These are phyloP conservation scores for Cordilura impudica DNA, from an alignment of 2,888 invertebrate genomes.

Conservation along the genomic window DNA sequence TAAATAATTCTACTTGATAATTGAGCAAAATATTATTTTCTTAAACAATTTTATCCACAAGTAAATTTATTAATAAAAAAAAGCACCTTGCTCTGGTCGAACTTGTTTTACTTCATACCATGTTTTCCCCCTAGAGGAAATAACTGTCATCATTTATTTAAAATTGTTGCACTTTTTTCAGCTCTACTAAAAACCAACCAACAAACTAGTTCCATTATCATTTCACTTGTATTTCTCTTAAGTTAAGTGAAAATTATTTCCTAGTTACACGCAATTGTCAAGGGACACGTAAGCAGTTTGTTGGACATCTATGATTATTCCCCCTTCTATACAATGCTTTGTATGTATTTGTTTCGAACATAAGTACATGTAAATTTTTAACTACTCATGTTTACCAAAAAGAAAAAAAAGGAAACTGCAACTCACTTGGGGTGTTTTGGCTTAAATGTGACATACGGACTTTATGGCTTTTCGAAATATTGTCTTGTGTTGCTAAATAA, in stretches of 20 bases:
- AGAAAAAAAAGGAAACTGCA: constrained; percentile 6
- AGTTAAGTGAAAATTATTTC: constrained; percentile 62
- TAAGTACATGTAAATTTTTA: background rate
- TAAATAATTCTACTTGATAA: no score
- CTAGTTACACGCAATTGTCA: constrained; percentile 58
- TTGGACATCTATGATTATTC: constrained; percentile 33
- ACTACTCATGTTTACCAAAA: constrained; percentile 2
- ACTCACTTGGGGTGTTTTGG: constrained; percentile 6
- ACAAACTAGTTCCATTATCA: background rate
- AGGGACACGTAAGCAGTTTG: constrained; percentile 50
- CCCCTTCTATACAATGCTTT: background rate
- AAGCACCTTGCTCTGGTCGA: no score
- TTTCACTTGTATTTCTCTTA: background rate
- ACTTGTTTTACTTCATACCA: no score
- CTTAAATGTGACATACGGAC: background rate
- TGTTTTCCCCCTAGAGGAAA: background rate
- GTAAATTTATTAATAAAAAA: no score
- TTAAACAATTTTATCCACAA: no score
- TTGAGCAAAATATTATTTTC: no score
- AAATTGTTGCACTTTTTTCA: constrained; percentile 13
- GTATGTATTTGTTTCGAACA: background rate
- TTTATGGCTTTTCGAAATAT: background rate
- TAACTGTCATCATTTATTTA: background rate
- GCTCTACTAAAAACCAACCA: no score
- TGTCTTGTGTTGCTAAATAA: background rate